Base-by-base conservation (phyloP, 2,888 invertebrate species). In the Epinotia brunnichana region DNA sequence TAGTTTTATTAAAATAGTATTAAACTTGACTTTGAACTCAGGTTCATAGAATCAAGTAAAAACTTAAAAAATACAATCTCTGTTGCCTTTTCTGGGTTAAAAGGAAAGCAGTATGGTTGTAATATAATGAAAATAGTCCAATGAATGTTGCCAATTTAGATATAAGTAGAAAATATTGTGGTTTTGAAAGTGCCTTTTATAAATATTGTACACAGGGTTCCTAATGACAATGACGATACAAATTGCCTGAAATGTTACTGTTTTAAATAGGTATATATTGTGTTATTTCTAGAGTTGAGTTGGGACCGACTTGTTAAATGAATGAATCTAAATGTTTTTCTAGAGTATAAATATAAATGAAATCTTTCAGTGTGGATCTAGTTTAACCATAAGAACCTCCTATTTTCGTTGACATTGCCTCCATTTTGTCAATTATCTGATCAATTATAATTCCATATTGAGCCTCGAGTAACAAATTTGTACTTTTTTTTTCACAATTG, bases 101-200 rank as follows among this genome's bases (percentile, higher is more conserved):
- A 90, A 89, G 88, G 84, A 81, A 84, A 83, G 81, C 76, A 77
- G 80, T 80, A 86, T 74, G 87, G 81, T 87, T 85, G 86, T 77
- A 76, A n/a, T 59, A 57, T 44, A 48, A 19, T 21, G 57, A 59
- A 64, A 61, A 68, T 63, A 69, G 57, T 53, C 44, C 60, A 57
- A 29, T 61, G 51, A 62, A 56, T 61, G 66, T 72, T 72, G 72
- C 72, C 72, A 72, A 72, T 68, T 39, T 73, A 73, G 73, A 24
- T 9, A 19, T 73, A 69, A 69, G 73, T 73, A 69, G 17, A 51
- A n/a, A 21, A 15, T 56, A 54, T 63, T 63, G 69, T 73, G 68
- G 68, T 68, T 54, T 35, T 39, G 54, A 51, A 21, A 48, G 69
- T 69, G 73, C 69, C 73, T 73, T 64, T 60, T 71, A 61, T 57